Evolutionary conservation across 2,888 invertebrate species (phyloP).

Genomic region (Heteromyza rotundicornis): DNA sequence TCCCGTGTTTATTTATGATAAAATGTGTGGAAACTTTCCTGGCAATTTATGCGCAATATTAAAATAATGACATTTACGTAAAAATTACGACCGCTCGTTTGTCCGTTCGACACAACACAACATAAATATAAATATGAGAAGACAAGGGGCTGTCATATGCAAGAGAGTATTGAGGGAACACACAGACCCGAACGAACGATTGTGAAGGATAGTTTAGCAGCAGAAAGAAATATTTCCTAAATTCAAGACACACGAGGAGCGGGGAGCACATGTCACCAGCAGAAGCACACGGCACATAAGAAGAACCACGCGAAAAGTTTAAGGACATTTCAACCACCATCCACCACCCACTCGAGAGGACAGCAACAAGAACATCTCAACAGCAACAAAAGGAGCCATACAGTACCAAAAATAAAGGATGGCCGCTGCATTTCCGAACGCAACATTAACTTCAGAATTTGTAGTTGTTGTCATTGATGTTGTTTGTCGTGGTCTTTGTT

Average conservation of each 20-base stretch:
- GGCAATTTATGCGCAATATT: neutral
- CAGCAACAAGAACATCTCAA: neutral
- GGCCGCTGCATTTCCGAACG: constrained; percentile 49
- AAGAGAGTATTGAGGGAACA: too few species aligned
- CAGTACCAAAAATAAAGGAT: too few species aligned
- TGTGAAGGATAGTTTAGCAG: neutral
- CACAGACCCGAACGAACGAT: too few species aligned
- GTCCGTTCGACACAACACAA: too few species aligned
- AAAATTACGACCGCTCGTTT: neutral
- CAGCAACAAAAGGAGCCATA: neutral
- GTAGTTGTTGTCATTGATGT: constrained; percentile 23
- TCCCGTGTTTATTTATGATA: too few species aligned
- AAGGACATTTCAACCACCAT: too few species aligned
- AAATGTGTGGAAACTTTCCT: too few species aligned
- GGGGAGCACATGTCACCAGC: constrained; percentile 14
- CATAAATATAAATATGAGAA: constrained; percentile 37
- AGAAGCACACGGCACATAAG: constrained; percentile 1
- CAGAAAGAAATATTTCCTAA: neutral
- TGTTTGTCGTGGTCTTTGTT: constrained; percentile 2
- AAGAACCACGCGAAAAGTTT: neutral
- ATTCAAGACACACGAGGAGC: neutral
- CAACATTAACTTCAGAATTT: constrained; percentile 45
- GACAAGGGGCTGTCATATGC: constrained; percentile 54
- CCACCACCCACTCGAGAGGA: neutral
- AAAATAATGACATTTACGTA: constrained; percentile 9